Evolutionary conservation across 2,113 vertebrate species (phyloP).

Genomic region (Campylomormyrus numenius): DNA sequence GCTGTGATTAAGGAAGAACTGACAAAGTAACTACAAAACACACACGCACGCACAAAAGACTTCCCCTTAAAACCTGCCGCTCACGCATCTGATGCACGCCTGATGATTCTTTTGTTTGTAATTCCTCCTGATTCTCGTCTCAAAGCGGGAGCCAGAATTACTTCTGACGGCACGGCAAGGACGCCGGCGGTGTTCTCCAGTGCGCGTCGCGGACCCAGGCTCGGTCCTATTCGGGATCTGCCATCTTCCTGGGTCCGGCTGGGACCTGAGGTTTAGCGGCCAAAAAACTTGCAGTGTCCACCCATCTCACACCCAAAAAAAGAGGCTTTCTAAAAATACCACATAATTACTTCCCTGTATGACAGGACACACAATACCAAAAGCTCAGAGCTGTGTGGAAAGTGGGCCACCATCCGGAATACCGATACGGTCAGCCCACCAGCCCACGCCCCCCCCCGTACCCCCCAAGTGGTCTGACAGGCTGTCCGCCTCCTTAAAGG

Average conservation of each 20-base stretch:
- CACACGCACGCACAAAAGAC: background rate
- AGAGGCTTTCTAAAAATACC: constrained; percentile 15
- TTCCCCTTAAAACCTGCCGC: constrained; percentile 17
- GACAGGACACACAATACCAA: background rate
- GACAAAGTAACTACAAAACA: constrained; percentile 14
- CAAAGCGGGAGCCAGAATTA: background rate
- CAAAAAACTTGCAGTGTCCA: background rate
- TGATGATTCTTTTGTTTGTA: constrained; percentile 17
- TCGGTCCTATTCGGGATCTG: background rate
- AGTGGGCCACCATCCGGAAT: background rate
- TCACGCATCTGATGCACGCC: background rate
- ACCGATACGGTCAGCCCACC: background rate
- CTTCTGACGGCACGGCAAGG: background rate
- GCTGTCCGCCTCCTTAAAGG: background rate
- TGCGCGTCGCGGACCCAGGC: fast-evolving
- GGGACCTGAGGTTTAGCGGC: background rate
- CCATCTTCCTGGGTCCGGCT: background rate
- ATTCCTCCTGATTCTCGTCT: background rate
- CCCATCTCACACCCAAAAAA: background rate
- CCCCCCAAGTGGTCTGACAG: background rate
- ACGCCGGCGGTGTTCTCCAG: background rate
- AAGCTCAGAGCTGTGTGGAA: background rate
- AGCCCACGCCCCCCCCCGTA: background rate
- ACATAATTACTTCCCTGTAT: constrained; percentile 14
- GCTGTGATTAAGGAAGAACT: constrained; percentile 26